A percentile compares a stretch with the other conserved stretches of the same genome.
Conservation (phyloP, 2,888 invertebrate genomes). For the Vanessa cardui region DNA sequence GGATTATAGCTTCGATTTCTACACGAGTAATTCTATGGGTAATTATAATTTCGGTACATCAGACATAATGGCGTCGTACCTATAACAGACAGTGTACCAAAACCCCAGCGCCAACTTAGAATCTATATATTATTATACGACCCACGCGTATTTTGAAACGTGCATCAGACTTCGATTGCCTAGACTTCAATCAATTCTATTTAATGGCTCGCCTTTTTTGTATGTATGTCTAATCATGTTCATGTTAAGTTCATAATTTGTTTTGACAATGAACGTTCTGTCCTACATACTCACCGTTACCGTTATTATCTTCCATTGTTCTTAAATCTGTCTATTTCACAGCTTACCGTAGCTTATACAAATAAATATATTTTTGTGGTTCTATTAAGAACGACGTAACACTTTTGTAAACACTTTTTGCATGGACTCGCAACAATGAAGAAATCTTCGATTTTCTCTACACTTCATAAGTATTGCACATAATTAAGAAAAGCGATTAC, state of each 20-base stretch:
- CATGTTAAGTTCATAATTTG: background rate
- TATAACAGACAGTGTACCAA: slow-evolving; percentile 54
- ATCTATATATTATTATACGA: slow-evolving; percentile 57
- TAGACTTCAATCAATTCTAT: slow-evolving; percentile 10
- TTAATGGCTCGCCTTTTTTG: background rate
- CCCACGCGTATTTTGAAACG: slow-evolving; percentile 52
- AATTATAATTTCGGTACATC: slow-evolving; percentile 36
- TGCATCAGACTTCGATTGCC: slow-evolving; percentile 36
- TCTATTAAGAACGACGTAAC: no score
- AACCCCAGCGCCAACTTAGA: slow-evolving; percentile 55
- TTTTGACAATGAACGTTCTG: background rate
- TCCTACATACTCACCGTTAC: no score
- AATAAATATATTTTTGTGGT: no score
- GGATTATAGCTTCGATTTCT: background rate
- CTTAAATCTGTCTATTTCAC: no score
- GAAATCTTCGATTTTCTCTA: no score
- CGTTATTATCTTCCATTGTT: no score
- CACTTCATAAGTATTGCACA: no score
- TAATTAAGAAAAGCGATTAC: no score
- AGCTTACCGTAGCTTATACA: no score
- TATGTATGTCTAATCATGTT: no score
- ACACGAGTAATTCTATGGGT: background rate
- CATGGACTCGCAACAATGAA: no score
- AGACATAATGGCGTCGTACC: slow-evolving; percentile 35
- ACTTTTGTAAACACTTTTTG: no score